Evolutionary conservation across 2,113 vertebrate species (phyloP).

Genomic region (Syngnathus floridae): DNA sequence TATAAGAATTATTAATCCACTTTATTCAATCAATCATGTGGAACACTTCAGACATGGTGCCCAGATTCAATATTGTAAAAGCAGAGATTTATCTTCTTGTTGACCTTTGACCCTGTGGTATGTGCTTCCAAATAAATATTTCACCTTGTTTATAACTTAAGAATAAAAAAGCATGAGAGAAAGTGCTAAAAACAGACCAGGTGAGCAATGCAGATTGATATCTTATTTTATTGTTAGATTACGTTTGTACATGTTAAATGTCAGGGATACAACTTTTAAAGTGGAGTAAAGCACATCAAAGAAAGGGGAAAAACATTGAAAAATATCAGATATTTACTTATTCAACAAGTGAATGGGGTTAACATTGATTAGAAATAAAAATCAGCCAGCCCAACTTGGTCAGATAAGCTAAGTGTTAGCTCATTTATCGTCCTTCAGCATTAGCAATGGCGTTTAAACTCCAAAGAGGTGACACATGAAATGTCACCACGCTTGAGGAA

Average conservation of each 20-base stretch:
- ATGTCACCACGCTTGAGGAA: constrained; percentile 1
- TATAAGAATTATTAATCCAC: too few relatives aligned
- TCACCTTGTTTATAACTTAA: background rate
- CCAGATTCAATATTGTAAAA: too few relatives aligned
- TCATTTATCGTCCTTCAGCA: background rate
- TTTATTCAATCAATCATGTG: background rate
- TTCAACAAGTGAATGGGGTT: too few relatives aligned
- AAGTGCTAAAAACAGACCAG: too few relatives aligned
- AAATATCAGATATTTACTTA: too few relatives aligned
- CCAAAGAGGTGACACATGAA: constrained; percentile 5
- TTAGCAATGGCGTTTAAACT: background rate
- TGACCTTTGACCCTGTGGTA: background rate
- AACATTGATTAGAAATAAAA: too few relatives aligned
- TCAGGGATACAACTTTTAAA: background rate
- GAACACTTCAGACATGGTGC: background rate
- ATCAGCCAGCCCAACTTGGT: too few relatives aligned
- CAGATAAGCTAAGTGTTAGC: background rate
- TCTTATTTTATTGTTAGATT: too few relatives aligned
- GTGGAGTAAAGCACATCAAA: too few relatives aligned
- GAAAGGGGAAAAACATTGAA: too few relatives aligned
- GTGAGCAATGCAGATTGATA: too few relatives aligned
- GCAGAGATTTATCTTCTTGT: background rate
- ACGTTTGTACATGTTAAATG: background rate
- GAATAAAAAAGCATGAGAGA: too few relatives aligned
- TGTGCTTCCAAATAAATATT: background rate